Conservation (phyloP, 2,888 invertebrate species). For the Argyra leucocephala region DNA sequence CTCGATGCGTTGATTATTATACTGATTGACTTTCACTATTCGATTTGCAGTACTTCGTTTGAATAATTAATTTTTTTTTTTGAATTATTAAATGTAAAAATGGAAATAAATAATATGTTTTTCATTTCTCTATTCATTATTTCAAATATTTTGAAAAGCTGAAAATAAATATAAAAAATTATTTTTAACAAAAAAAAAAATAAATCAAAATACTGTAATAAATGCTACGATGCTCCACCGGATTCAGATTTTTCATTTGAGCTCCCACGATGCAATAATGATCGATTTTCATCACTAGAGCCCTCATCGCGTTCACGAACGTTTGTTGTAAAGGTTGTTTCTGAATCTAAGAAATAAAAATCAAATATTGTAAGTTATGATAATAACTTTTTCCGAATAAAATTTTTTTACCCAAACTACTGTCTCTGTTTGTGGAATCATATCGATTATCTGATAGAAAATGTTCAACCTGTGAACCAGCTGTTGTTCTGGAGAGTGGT, state of each 20-base stretch:
- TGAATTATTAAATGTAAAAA: neutral
- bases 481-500: constrained; percentile 29
- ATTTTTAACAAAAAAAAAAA: neutral
- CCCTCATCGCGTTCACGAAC: constrained; percentile 31
- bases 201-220: constrained; percentile 20
- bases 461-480: constrained; percentile 33
- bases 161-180: neutral
- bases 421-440: constrained; percentile 38
- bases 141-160: neutral
- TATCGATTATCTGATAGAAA: constrained; percentile 19
- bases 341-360: constrained; percentile 34
- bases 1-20: neutral
- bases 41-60: constrained; percentile 4
- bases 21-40: neutral
- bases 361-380: neutral
- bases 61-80: neutral
- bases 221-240: constrained; percentile 39
- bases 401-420: constrained; percentile 39
- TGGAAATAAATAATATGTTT: neutral
- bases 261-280: constrained; percentile 35
- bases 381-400: neutral
- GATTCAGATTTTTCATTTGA: constrained; percentile 30
- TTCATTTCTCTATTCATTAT: constrained; percentile 17
- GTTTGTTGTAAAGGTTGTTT: constrained; percentile 42
- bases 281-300: constrained; percentile 41